Evolutionary conservation across 2,113 vertebrate genomes (phyloP).

Genomic region (Raphicerus campestris): DNA sequence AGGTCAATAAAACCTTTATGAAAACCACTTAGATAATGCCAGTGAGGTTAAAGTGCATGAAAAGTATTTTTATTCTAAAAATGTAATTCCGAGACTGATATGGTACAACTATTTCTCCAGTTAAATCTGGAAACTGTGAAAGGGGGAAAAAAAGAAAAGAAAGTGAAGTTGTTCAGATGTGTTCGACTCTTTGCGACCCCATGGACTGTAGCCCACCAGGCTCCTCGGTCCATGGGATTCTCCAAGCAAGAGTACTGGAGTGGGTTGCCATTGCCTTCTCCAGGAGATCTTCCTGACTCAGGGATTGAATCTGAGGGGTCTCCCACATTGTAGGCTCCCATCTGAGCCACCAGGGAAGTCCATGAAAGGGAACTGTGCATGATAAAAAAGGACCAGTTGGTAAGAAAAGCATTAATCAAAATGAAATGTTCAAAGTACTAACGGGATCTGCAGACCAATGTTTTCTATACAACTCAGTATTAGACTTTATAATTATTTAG

Average conservation of each 20-base stretch:
- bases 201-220: not conserved
- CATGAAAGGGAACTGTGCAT: not conserved
- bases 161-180: not conserved
- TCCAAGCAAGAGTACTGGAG: not conserved
- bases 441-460: not conserved
- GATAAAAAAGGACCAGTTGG: not conserved
- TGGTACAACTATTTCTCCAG: not conserved
- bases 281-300: not conserved
- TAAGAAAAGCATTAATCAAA: not conserved
- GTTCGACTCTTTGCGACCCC: fast-evolving
- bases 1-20: not conserved
- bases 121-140: not conserved
- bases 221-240: not conserved
- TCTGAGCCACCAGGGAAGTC: not conserved
- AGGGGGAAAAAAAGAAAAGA: not conserved
- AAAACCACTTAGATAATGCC: not conserved
- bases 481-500: not conserved
- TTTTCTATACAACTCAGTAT: not conserved
- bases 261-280: not conserved
- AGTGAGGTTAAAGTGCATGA: not conserved
- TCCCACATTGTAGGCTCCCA: not conserved
- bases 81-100: not conserved
- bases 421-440: not conserved
- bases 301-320: fast-evolving
- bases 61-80: not conserved